Evolutionary conservation across 2,113 vertebrate genomes (phyloP).

Genomic region (pig (Sus scrofa)): DNA sequence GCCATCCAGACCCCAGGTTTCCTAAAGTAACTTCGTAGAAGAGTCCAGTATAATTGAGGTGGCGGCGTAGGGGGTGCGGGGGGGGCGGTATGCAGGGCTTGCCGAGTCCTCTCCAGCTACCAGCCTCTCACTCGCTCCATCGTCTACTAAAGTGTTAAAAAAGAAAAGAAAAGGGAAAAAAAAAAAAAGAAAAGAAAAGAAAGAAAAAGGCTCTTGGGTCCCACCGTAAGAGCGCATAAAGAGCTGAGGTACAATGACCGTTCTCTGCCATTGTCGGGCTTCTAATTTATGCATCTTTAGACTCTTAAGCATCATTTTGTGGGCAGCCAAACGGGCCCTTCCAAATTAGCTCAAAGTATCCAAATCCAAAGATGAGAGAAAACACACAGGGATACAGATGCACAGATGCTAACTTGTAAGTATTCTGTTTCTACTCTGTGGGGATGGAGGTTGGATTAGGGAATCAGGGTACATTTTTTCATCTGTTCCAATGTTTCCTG

Average conservation of each 20-base stretch:
- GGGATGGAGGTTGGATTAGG: background rate
- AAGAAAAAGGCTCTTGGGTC: conserved; percentile 50
- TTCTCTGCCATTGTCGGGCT: conserved; percentile 87
- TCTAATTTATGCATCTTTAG: conserved; percentile 90
- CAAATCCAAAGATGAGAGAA: conserved; percentile 83
- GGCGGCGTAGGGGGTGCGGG: background rate
- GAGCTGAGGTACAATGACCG: conserved; percentile 91
- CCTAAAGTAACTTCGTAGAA: conserved; percentile 6
- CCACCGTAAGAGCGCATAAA: conserved; percentile 75
- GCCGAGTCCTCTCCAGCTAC: background rate
- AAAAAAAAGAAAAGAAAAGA: background rate
- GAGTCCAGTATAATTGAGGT: background rate
- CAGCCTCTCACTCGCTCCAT: conserved; percentile 13
- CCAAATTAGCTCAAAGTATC: conserved; percentile 89
- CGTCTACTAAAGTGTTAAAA: conserved; percentile 79
- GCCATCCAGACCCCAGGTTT: background rate
- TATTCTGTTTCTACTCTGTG: conserved; percentile 66
- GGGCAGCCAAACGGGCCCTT: conserved; percentile 87
- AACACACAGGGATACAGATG: conserved; percentile 49
- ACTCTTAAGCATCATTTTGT: conserved; percentile 90
- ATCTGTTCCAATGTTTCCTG: background rate
- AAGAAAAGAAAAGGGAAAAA: conserved; percentile 2
- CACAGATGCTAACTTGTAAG: conserved; percentile 78
- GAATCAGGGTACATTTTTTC: background rate
- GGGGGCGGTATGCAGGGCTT: background rate